Evolutionary conservation across 2,888 invertebrate genomes (phyloP), one percentile per base, ranked within the genome.

Genomic region (Apamea sordens): DNA sequence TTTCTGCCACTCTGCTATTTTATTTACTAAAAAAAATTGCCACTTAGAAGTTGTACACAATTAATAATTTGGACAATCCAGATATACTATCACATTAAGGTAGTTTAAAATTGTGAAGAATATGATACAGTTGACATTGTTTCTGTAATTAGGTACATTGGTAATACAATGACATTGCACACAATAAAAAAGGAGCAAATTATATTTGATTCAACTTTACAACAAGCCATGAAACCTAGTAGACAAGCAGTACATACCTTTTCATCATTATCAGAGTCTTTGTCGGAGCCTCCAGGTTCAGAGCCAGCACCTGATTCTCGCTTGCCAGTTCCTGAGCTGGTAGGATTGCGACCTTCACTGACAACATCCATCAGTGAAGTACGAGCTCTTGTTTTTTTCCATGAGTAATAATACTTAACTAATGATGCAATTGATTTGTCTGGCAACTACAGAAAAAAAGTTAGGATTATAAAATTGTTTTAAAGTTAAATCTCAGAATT

Each of bases 391-490:
- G 99, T 99, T 94, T 99, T 99, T 95, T 99, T 99, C 99, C 99
- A 99, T 91, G 99, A 99, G 94, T 99, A 99, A 95, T 99, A 99
- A 94, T 99, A 99, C 95, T 99, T 99, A 2, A 99, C 99, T 91
- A 99, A 97, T 90, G 98, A 98, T 70, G 99, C 99, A 93, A 99
- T 99, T 71, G 99, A 98, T 97, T 99, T 99, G 94, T 99, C 99
- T 56, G 99, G 99, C 91, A 99, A 97, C 99, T 99, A 95, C 83
- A 77, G 80, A 85, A 88, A 83, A 70, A 84, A 77, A 36, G 56
- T 76, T 73, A 72, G 50, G 65, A 78, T 70, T 61, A 59, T 56
- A 77, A 50, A 53, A 64, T 77, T 36, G 1, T 72, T 78, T 50
- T 70, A 11, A 18, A 36, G 11, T 59, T 28, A 13, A 67, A 77